Percentiles rank a stretch among this genome's conserved stretches.
phyloP scores from a whole-genome alignment of 2,113 vertebrate genomes.

The Alethe diademata region DNA sequence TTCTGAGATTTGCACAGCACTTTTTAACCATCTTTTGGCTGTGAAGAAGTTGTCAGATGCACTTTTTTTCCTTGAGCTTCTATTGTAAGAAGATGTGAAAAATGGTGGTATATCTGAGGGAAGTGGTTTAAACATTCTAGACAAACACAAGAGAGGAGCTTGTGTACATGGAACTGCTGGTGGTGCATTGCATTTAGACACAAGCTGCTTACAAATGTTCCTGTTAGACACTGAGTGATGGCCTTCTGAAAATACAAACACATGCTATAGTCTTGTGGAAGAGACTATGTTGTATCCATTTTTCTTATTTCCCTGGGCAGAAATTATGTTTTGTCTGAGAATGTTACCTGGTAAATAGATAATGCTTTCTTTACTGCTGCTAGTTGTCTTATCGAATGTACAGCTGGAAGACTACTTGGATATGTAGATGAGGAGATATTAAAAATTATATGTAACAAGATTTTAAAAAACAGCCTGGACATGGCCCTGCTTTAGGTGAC shows the following conservation, averaged over 20 bases:
- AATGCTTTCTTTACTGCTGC: background rate
- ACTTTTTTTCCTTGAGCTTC: background rate
- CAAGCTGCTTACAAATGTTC: background rate
- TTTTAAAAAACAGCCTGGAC: background rate
- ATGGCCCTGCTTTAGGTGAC: background rate
- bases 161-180: background rate
- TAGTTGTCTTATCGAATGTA: background rate
- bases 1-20: background rate
- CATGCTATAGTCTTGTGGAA: background rate
- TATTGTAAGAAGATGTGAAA: background rate
- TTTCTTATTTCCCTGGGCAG: background rate
- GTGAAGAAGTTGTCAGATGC: background rate
- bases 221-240: background rate
- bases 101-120: background rate
- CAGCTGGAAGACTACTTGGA: background rate
- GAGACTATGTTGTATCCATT: background rate
- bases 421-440: background rate
- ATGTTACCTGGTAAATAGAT: background rate
- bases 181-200: background rate
- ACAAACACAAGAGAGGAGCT: background rate
- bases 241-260: background rate
- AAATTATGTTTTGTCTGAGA: background rate
- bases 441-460: background rate
- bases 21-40: background rate
- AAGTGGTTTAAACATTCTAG: background rate